Conservation (phyloP, 1,140 invertebrate species). For the Bombus confusus region DNA sequence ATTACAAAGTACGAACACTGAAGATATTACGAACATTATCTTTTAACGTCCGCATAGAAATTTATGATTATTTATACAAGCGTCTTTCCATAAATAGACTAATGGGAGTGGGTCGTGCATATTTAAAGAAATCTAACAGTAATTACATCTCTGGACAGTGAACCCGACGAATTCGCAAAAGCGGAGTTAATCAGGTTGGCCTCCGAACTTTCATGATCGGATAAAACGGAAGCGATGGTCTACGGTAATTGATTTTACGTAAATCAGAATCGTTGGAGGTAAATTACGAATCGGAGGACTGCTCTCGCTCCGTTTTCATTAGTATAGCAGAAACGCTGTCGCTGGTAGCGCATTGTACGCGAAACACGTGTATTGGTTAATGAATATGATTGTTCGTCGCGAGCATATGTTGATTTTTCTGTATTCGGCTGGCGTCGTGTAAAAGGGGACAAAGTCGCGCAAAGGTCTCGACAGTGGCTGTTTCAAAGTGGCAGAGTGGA, state of each 20-base stretch:
- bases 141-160: too few species aligned
- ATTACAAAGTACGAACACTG: too few species aligned
- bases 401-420: conserved; percentile 9
- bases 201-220: too few species aligned
- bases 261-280: neutral
- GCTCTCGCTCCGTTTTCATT: too few species aligned
- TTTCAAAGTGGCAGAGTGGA: conserved; percentile 14
- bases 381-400: neutral
- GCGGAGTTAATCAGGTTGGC: too few species aligned
- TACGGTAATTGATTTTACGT: neutral
- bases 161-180: too few species aligned
- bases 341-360: neutral
- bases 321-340: neutral
- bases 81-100: too few species aligned
- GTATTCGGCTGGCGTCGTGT: neutral
- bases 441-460: conserved; percentile 1
- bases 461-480: neutral
- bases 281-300: neutral
- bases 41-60: too few species aligned
- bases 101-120: too few species aligned
- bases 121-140: too few species aligned
- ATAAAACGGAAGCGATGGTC: neutral
- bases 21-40: too few species aligned
- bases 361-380: neutral
- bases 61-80: too few species aligned